These are phyloP conservation scores for Phaethornis superciliosus DNA, from an alignment of 2,113 vertebrate genomes.

Conservation along the genomic window DNA sequence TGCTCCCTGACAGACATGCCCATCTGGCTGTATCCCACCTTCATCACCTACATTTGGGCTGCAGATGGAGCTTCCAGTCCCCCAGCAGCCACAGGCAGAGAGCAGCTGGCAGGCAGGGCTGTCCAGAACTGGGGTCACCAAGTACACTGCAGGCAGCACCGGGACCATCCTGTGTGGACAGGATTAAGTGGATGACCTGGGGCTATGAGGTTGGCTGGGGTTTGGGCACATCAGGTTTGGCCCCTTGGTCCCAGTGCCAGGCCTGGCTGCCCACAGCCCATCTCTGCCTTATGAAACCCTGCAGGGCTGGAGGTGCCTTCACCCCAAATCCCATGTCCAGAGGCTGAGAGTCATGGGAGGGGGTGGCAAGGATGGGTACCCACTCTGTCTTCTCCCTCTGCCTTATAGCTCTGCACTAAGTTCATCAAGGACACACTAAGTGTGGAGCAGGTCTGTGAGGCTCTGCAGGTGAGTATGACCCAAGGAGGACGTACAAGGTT, in stretches of 20 bases:
- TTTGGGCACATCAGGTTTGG: neutral
- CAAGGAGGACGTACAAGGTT: neutral
- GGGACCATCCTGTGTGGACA: neutral
- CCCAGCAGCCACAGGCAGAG: neutral
- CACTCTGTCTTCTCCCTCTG: accelerated
- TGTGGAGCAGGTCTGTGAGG: conserved; percentile 80
- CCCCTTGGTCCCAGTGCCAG: neutral
- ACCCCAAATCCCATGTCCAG: too few relatives aligned
- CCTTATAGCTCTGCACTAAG: conserved; percentile 75
- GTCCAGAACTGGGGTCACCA: neutral
- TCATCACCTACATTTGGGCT: accelerated
- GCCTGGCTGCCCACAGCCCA: neutral
- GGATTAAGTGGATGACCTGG: neutral
- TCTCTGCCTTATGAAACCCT: neutral
- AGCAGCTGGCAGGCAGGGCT: neutral
- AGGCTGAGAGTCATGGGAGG: accelerated
- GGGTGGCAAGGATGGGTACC: neutral
- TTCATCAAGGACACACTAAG: conserved; percentile 77
- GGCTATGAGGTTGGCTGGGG: neutral
- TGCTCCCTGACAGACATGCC: neutral
- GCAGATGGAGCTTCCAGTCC: neutral
- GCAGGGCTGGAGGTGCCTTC: neutral
- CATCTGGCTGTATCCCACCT: neutral
- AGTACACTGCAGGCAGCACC: neutral
- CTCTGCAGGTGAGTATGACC: conserved; percentile 76